Evolutionary conservation across 2,888 invertebrate species (phyloP), one percentile per base, ranked within the genome.

Genomic region (Plebejus melissa): DNA sequence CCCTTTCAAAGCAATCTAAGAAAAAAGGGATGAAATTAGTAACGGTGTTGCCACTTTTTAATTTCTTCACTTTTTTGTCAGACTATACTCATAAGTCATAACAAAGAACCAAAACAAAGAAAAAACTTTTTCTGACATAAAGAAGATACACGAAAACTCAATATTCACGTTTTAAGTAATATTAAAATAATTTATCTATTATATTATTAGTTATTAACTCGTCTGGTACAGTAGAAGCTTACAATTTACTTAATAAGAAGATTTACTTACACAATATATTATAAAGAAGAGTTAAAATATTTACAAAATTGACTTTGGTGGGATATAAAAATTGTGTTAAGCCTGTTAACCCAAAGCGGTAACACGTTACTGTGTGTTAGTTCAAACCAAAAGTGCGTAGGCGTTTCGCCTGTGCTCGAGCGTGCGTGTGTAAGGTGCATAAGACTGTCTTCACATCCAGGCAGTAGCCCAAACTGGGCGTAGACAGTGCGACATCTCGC

Each of bases 371-470:
- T 75, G 75, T 75, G 75, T 75, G 75, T 75, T 70, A 69, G 54
- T 77, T 77, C 80, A 80, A 79, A 79, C 79, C 75, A 77, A 76
- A 76, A 76, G 75, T 76, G 77, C 77, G 78, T 78, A 80, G 79
- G 79, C 79, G 78, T 75, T 65, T 65, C 16, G 65, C 65, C 65
- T 36, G 65, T 65, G 65, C 65, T 65, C 6, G 65, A 65, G 79
- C 78, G 80, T 79, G 79, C 79, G 77, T 79, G 82, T 81, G 76
- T 77, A 69, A n/a, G 72, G 74, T 65, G 65, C 65, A 65, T 4
- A 65, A 65, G 65, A 65, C 32, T 32, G 13, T 65, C 36, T 65
- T 32, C 65, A 65, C 65, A 65, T 32, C 28, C 28, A 36, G 32
- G 65, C 32, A 13, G 60, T 32, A 36, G 32, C 65, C 65, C 13